Base-by-base conservation (phyloP, 2,113 vertebrate species). In the Cebus imitator region DNA sequence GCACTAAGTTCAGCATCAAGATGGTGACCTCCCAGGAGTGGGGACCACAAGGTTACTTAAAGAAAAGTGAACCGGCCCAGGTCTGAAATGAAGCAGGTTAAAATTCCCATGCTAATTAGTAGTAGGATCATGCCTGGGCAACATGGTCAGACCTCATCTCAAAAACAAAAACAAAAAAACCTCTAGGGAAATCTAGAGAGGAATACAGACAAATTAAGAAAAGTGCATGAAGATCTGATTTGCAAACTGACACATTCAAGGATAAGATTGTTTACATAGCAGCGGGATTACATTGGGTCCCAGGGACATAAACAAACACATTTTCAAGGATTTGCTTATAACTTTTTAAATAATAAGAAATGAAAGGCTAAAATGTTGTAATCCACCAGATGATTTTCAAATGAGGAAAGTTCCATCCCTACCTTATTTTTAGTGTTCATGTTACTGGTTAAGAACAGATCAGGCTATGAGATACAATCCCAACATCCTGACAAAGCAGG, bases 331-430 rank as follows among this genome's bases (percentile, higher is more conserved):
- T 94, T 92, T 91, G 32, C 79, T 78, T 92, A 35, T 76, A 76
- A 81, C 30, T 75, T 32, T 85, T 81, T 87, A 94, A 95, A 68
- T 84, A 80, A 72, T 32, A 85, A 40, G 68, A 92, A 68, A 92
- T 75, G 70, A 83, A 86, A 80, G 66, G 18, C 75, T 92, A 92
- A 94, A 80, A 66, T 86, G 6, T 64, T n/a, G 45, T 32, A 94
- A 89, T 17, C 30, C 75, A 72, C 18, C 17, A 20, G 58, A 75
- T 68, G 57, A 75, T 84, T 84, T 97, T 57, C 27, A 76, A 66
- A 94, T 92, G 21, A 86, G 12, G 11, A 94, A 93, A 32, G 21
- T 78, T 92, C 37, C 13, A 64, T 25, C 21, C 8, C 27, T n/a
- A 13, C 66, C 80, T 93, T 55, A 52, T 76, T 96, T 88, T 96